Evolutionary conservation across 2,113 vertebrate species (phyloP).

Genomic region (Gobius niger): DNA sequence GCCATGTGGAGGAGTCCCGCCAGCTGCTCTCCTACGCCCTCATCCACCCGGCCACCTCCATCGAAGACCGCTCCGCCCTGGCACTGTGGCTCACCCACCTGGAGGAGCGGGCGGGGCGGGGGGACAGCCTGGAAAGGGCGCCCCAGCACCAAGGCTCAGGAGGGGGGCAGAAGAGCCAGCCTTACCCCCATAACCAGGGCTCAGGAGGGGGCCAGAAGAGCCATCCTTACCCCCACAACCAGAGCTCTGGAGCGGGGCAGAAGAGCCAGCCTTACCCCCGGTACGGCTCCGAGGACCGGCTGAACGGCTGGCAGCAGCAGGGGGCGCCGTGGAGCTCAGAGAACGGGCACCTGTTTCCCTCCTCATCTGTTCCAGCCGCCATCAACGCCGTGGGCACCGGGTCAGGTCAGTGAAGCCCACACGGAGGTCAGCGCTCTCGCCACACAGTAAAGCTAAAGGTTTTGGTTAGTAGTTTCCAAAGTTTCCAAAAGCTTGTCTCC

Average conservation of each 20-base stretch:
- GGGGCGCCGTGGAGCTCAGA: slow-evolving; percentile 84
- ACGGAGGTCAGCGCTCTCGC: slow-evolving; percentile 79
- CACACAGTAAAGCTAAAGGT: too few species aligned
- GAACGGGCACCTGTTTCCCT: slow-evolving; percentile 95
- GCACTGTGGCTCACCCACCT: slow-evolving; percentile 98
- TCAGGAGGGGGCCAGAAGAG: neutral
- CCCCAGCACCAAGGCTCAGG: neutral
- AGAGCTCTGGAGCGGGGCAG: neutral
- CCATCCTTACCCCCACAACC: neutral
- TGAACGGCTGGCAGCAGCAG: slow-evolving; percentile 98
- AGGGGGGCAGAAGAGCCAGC: neutral
- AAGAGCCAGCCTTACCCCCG: slow-evolving; percentile 76
- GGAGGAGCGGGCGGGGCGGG: slow-evolving; percentile 89
- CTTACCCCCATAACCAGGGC: neutral
- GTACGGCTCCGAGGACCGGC: slow-evolving; percentile 95
- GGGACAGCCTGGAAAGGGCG: slow-evolving; percentile 87
- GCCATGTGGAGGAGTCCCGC: slow-evolving; percentile 95
- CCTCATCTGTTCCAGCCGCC: slow-evolving; percentile 92
- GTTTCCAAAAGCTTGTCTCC: too few species aligned
- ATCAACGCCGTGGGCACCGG: slow-evolving; percentile 95
- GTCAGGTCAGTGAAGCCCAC: slow-evolving; percentile 75
- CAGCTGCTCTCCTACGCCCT: slow-evolving; percentile 97
- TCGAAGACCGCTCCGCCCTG: slow-evolving; percentile 92
- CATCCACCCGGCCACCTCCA: slow-evolving; percentile 95
- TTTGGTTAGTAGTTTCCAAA: too few species aligned